Evolutionary conservation across 64 coral and sea anemone genomes (phyloP), one percentile per base, ranked within the genome.

Genomic region (Cladopsammia gracilis): DNA sequence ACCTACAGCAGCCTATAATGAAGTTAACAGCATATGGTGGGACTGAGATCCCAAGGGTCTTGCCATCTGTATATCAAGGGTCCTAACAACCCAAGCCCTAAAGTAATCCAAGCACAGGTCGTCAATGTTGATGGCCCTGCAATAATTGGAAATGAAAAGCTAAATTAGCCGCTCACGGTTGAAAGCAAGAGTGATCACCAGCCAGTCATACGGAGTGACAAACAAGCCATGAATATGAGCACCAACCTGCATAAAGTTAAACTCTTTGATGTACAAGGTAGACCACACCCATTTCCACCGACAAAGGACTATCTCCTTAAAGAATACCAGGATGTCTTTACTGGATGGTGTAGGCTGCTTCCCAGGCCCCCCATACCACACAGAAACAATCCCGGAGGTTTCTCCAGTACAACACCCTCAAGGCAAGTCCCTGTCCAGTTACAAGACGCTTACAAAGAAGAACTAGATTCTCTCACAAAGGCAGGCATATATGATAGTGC

Each of bases 271-370:
- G 68, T 52, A 69, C 34, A 82, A 48, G 65, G 70, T 7, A 93
- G 78, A 25, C 79, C 54, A 26, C 92, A 88, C 85, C 92, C 92
- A 12, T 87, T 19, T 60, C 85, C 85, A 62, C 58, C 77, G 46
- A 78, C 58, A 64, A 93, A 87, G 44, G 91, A 82, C 34, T 88
- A 88, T 79, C 7, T 88, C 52, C 73, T 93, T 23, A 88, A 81
- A 49, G 85, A 80, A 82, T 88, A 88, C 74, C 20, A 53, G 61
- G 84, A 93, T 82, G 75, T 88, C 25, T 93, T 93, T 49, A 74
- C 74, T 87, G 84, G n/a, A n/a, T n/a, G n/a, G 92, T 51, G 88
- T 71, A 79, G 83, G 73, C 1, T 64, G 11, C 13, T 93, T 93
- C 16, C 83, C 91, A 67, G 91, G 83, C 7, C 61, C 58, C 25